Base-by-base conservation (phyloP, 2,797 vertebrate genomes). In the Rhinogobio ventralis region DNA sequence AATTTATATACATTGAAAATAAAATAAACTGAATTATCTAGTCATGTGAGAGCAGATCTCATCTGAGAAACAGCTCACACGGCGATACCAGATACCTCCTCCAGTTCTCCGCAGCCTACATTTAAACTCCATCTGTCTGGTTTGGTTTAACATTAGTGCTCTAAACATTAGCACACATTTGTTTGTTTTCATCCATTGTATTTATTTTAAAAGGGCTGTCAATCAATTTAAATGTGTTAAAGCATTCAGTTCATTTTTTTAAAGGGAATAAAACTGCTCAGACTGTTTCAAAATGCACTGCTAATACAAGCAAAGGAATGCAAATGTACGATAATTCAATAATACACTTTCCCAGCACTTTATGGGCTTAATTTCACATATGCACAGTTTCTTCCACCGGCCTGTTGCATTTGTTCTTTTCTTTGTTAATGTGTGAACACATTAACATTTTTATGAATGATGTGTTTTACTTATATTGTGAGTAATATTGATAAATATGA, bases 201-300 rank as follows among this genome's bases (percentile, higher is more conserved):
- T 83, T 90, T 81, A 81, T 90, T 67, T 90, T 88, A 68, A 82
- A 76, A n/a, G 84, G 75, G 89, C 79, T 92, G 81, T 90, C 19
- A 72, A 68, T 69, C 25, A 0, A 62, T 64, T 79, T 36, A 62
- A 78, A 46, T 79, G n/a, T 72, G 53, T 71, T 78, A 79, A 90
- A 25, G 23, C 14, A 6, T 45, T 28, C 5, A 42, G 20, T 42
- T 30, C 7, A 20, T 55, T 55, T 57, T 57, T 28, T 42, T n/a
- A n/a, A 15, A 15, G 20, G 4, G 3, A 45, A 64, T 1, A 28
- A 46, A 79, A 64, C 57, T 6, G 23, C 15, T 39, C 20, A 39
- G n/a, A 76, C n/a, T 42, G 53, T n/a, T 9, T 36, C 20, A n/a
- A 33, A 57, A 76, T 57, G 53, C 23, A 76, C 13, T 39, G 53